Percentiles rank a stretch among this genome's conserved stretches.
These are phyloP conservation scores for Eulithis testata DNA, from an alignment of 2,888 invertebrate species.

Conservation along the genomic window DNA sequence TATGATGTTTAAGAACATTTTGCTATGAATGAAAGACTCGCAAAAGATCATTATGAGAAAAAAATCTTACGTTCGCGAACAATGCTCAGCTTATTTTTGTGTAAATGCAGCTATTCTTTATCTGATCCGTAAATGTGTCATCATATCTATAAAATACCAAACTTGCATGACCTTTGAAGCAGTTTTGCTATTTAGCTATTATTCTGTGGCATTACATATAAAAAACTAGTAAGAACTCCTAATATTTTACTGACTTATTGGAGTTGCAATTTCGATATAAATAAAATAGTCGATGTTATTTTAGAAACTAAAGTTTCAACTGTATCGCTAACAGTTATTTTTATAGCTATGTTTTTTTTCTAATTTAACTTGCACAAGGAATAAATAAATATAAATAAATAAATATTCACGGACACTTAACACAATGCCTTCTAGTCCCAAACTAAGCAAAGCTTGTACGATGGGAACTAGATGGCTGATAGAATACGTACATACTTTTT, in stretches of 20 bases:
- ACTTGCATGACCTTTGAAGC: constrained; percentile 5
- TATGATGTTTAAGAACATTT: no score
- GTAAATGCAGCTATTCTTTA: constrained; percentile 11
- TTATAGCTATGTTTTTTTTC: no score
- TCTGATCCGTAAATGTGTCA: constrained; percentile 9
- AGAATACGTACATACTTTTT: no score
- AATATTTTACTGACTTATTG: constrained; percentile 6
- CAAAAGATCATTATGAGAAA: not conserved
- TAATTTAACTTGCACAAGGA: no score
- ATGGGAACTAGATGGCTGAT: no score
- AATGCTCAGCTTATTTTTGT: constrained; percentile 3
- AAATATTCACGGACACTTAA: no score
- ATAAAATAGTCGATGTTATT: not conserved
- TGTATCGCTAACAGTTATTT: not conserved
- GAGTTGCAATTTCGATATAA: not conserved
- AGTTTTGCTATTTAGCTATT: not conserved
- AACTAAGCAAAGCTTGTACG: no score
- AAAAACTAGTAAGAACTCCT: not conserved
- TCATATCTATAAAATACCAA: constrained; percentile 1
- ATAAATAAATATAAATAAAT: no score
- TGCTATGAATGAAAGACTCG: not conserved
- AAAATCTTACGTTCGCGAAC: not conserved
- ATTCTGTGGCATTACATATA: not conserved
- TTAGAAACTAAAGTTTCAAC: not conserved
- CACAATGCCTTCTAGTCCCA: no score